These are phyloP conservation scores for Hyperoplus lanceolatus DNA, from an alignment of 2,797 vertebrate species.

Conservation along the genomic window DNA sequence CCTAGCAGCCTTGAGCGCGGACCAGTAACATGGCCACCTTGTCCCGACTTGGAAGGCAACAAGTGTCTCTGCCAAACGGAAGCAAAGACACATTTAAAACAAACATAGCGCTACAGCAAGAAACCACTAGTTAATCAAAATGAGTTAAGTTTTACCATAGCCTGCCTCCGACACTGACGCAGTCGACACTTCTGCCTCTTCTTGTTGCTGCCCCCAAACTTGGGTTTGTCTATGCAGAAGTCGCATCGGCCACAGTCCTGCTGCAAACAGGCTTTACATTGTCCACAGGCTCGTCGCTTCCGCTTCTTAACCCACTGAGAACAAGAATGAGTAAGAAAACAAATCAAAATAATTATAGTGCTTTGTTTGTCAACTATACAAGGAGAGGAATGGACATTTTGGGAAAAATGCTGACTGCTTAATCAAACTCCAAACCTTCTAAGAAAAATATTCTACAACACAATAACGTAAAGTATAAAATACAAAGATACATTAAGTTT, in stretches of 20 bases:
- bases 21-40: constrained; percentile 63
- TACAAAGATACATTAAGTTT: background rate
- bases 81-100: constrained; percentile 38
- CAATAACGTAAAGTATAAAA: background rate
- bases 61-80: constrained; percentile 83
- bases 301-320: constrained; percentile 84
- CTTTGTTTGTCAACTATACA: background rate
- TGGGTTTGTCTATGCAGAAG: constrained; percentile 94
- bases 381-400: background rate
- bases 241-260: constrained; percentile 92
- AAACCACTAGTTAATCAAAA: background rate
- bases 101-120: background rate
- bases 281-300: constrained; percentile 89
- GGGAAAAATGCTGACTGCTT: background rate
- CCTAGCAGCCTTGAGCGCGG: constrained; percentile 42
- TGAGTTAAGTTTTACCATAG: constrained; percentile 81
- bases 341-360: background rate
- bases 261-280: constrained; percentile 90
- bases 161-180: constrained; percentile 91
- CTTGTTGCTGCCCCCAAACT: constrained; percentile 93
- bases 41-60: constrained; percentile 82
- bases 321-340: background rate
- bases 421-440: background rate
- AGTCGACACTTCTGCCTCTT: constrained; percentile 94
- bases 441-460: background rate